phyloP scores from a whole-genome alignment of 2,113 vertebrate species.

The Bucco capensis region DNA sequence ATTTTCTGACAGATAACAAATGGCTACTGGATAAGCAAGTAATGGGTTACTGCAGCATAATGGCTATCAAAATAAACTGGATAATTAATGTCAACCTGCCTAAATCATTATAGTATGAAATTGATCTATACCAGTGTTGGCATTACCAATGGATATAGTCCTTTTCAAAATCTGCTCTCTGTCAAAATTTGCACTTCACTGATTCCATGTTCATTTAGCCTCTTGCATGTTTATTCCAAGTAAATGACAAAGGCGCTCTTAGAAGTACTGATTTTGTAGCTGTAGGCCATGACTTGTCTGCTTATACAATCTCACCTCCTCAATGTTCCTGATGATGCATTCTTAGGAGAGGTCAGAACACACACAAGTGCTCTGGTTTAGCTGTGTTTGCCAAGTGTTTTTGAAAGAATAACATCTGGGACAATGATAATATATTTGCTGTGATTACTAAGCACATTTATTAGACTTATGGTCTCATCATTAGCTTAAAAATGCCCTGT shows the following conservation, averaged over 20 bases:
- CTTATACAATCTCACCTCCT: neutral
- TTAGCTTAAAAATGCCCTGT: slow-evolving; percentile 9
- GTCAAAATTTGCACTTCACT: neutral
- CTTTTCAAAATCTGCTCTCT: neutral
- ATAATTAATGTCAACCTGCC: neutral
- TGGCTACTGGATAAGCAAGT: neutral
- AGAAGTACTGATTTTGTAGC: neutral
- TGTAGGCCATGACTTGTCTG: neutral
- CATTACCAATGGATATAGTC: neutral
- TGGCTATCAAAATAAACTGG: neutral
- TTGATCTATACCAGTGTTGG: neutral
- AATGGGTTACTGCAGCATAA: neutral
- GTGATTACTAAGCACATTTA: slow-evolving; percentile 49
- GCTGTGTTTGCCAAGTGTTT: neutral
- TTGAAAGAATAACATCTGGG: slow-evolving; percentile 4
- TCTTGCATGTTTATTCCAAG: neutral
- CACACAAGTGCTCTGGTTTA: neutral
- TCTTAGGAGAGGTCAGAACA: neutral
- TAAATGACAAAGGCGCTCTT: neutral
- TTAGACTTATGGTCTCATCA: slow-evolving; percentile 22
- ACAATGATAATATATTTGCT: neutral
- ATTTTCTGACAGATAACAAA: neutral
- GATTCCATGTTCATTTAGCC: neutral
- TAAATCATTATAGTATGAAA: neutral
- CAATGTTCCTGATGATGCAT: neutral